These are phyloP conservation scores for Nemoura dubitans DNA, from an alignment of 2,888 invertebrate species.

Conservation along the genomic window DNA sequence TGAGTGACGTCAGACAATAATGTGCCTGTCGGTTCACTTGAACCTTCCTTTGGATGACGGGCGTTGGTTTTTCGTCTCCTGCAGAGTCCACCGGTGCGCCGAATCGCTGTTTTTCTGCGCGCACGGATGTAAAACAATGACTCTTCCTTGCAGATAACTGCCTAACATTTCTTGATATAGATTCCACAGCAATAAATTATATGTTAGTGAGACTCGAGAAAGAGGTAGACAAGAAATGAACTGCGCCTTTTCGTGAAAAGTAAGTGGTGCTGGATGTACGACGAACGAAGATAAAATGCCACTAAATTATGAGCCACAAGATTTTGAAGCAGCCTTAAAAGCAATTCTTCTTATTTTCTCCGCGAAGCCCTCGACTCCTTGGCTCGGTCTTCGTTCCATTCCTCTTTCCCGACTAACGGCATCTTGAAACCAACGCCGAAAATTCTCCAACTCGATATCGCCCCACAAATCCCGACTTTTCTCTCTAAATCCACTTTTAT, in stretches of 20 bases:
- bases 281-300: not conserved
- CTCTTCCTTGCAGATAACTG: not conserved
- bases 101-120: not conserved
- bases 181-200: not conserved
- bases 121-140: not conserved
- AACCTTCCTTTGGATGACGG: not conserved
- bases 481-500: not conserved
- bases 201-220: not conserved
- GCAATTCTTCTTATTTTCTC: too few species aligned
- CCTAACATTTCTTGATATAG: not conserved
- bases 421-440: not conserved
- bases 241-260: not conserved
- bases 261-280: not conserved
- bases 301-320: slow-evolving; percentile 2
- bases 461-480: not conserved
- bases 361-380: not conserved
- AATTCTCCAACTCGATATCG: not conserved
- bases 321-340: slow-evolving; percentile 1
- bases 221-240: not conserved
- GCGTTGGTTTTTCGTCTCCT: not conserved
- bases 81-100: not conserved
- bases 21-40: not conserved
- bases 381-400: not conserved
- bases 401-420: not conserved
- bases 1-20: too few species aligned